Evolutionary conservation across 2,113 vertebrate species (phyloP).

Genomic region (Chascanopsetta lugubris): DNA sequence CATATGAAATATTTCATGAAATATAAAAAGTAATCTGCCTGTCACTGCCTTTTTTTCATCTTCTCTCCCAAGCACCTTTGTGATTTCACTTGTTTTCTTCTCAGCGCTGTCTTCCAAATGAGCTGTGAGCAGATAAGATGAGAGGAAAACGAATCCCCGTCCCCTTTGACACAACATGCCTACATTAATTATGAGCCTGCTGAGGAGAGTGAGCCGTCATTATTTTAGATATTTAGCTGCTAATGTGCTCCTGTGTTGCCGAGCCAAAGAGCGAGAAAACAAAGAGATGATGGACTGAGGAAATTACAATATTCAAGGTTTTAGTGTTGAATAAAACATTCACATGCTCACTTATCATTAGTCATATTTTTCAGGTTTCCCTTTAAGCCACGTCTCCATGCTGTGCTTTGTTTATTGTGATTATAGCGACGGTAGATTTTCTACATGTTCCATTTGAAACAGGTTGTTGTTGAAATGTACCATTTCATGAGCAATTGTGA

Average conservation of each 20-base stretch:
- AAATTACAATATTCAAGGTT: no score
- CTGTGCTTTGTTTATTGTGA: no score
- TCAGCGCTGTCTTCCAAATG: constrained; percentile 47
- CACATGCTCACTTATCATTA: not conserved
- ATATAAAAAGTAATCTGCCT: constrained; percentile 30
- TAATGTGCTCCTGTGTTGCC: constrained; percentile 9
- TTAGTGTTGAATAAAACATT: not conserved
- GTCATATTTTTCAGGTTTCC: not conserved
- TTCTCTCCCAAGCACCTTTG: constrained; percentile 28
- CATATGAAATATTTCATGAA: constrained; percentile 31
- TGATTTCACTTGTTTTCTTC: constrained; percentile 52
- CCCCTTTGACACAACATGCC: constrained; percentile 40
- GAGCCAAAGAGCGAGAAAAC: not conserved
- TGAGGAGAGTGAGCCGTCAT: constrained; percentile 12
- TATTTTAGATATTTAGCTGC: constrained; percentile 29
- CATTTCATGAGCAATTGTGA: not conserved
- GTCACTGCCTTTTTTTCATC: constrained; percentile 47
- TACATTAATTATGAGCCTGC: constrained; percentile 41
- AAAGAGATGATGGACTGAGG: not conserved
- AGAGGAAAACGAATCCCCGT: constrained; percentile 36
- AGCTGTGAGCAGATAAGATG: constrained; percentile 38
- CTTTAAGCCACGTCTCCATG: no score
- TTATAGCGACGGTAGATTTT: no score
- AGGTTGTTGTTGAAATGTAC: not conserved
- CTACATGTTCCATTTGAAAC: not conserved